Percentiles rank a stretch among this genome's conserved stretches.
Conservation (phyloP, 2,888 invertebrate species). For the Hydroisotoma schaefferi region DNA sequence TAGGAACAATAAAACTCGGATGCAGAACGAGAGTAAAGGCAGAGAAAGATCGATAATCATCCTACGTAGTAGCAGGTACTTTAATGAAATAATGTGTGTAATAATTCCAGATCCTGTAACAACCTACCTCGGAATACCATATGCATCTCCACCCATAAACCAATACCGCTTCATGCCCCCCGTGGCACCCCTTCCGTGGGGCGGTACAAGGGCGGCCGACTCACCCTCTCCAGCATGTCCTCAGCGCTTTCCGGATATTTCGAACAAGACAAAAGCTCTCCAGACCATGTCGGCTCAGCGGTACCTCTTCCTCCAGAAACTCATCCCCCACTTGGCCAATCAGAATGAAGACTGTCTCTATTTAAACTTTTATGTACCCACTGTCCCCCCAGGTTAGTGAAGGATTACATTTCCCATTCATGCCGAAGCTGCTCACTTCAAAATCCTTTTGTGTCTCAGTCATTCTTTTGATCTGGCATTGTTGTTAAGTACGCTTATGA, state of each 20-base stretch:
- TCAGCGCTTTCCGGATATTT: conserved; percentile 62
- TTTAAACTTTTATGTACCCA: conserved; percentile 42
- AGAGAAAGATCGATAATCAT: no score
- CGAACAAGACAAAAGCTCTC: conserved; percentile 44
- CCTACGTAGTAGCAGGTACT: no score
- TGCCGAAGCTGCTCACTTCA: neutral
- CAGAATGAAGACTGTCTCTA: conserved; percentile 48
- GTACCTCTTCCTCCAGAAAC: conserved; percentile 41
- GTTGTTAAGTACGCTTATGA: no score
- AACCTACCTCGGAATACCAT: conserved; percentile 44
- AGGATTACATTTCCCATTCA: neutral
- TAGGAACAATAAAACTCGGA: no score
- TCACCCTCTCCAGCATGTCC: conserved; percentile 54
- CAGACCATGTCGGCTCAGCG: conserved; percentile 44
- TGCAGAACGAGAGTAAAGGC: no score
- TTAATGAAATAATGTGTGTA: no score
- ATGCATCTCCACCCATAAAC: conserved; percentile 46
- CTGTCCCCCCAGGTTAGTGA: conserved; percentile 33
- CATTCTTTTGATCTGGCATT: neutral
- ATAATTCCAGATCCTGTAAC: conserved; percentile 45
- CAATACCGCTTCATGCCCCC: conserved; percentile 48
- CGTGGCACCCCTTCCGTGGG: conserved; percentile 47
- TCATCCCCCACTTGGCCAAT: conserved; percentile 44
- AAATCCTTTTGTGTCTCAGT: neutral
- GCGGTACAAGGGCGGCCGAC: conserved; percentile 38